Percentiles rank a stretch among this genome's conserved stretches.
These are phyloP conservation scores for Drosophila pseudotakahashii DNA, from an alignment of 2,888 invertebrate species.

Conservation along the genomic window DNA sequence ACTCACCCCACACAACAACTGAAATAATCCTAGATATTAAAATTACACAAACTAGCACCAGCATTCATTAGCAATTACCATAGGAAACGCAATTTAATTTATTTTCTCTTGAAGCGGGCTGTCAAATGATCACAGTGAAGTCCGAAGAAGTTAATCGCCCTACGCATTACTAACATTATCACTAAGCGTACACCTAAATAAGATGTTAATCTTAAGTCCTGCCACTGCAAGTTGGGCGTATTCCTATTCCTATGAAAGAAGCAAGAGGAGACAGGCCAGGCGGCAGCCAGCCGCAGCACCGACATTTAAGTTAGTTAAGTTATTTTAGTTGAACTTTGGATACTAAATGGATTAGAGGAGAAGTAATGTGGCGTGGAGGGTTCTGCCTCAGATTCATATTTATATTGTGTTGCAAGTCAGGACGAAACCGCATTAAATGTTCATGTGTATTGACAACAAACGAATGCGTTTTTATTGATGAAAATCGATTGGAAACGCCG, in stretches of 20 bases:
- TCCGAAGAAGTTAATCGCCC: slow-evolving; percentile 11
- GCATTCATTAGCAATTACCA: slow-evolving; percentile 35
- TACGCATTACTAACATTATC: slow-evolving; percentile 25
- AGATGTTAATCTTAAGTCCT: slow-evolving; percentile 67
- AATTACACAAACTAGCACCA: slow-evolving; percentile 24
- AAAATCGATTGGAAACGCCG: not conserved
- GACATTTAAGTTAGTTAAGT: slow-evolving; percentile 53
- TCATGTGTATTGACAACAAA: not conserved
- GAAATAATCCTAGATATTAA: slow-evolving; percentile 18
- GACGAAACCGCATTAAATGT: slow-evolving; percentile 16
- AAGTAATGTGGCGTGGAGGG: not conserved
- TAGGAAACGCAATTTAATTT: slow-evolving; percentile 41
- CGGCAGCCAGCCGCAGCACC: slow-evolving; percentile 25
- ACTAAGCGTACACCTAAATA: slow-evolving; percentile 34
- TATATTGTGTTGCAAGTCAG: slow-evolving; percentile 12
- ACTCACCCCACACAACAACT: slow-evolving; percentile 3
- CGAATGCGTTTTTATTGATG: slow-evolving; percentile 14
- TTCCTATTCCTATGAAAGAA: slow-evolving; percentile 24
- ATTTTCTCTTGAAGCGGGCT: slow-evolving; percentile 22
- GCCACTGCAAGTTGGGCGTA: slow-evolving; percentile 22
- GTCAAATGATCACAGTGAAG: not conserved
- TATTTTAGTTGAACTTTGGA: slow-evolving; percentile 23
- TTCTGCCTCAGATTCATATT: not conserved
- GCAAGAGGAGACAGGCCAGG: slow-evolving; percentile 8
- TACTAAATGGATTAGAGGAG: not conserved